Evolutionary conservation across 2,797 vertebrate species (phyloP).

Genomic region (Argyrosomus regius): DNA sequence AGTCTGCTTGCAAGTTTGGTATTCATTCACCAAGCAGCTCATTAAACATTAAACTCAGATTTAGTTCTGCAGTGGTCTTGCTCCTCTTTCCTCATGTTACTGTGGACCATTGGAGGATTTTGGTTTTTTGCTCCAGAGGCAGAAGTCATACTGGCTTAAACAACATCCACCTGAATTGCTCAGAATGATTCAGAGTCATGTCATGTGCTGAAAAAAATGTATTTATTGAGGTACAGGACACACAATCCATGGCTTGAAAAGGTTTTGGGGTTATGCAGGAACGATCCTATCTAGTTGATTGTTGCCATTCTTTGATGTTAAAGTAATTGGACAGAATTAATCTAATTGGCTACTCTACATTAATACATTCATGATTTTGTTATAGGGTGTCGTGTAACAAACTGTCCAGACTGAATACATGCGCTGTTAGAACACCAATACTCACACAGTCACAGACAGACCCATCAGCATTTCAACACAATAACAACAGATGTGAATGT

Average conservation of each 20-base stretch:
- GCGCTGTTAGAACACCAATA: not conserved
- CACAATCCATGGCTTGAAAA: not conserved
- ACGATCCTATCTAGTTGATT: too few relatives aligned
- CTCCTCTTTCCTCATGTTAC: not conserved
- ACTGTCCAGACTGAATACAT: not conserved
- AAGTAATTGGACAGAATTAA: not conserved
- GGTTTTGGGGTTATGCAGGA: not conserved
- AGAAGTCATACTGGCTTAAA: slow-evolving; percentile 5
- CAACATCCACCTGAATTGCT: not conserved
- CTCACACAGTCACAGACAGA: not conserved
- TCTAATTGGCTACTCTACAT: not conserved
- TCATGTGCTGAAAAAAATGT: not conserved
- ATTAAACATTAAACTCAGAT: slow-evolving; percentile 18
- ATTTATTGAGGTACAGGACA: not conserved
- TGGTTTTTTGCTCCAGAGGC: slow-evolving; percentile 6
- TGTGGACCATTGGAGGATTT: not conserved
- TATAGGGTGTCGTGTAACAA: not conserved
- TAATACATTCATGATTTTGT: too few relatives aligned
- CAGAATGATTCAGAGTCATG: not conserved
- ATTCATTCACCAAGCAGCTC: slow-evolving; percentile 13
- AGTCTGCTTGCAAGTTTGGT: not conserved
- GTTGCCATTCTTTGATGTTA: not conserved
- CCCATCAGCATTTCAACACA: not conserved
- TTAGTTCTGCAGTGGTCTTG: not conserved
- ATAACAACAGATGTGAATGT: slow-evolving; percentile 28